Percentiles rank a stretch among this genome's conserved stretches.
phyloP scores from a whole-genome alignment of 1,140 invertebrate genomes.

The Hycleus phaleratus region DNA sequence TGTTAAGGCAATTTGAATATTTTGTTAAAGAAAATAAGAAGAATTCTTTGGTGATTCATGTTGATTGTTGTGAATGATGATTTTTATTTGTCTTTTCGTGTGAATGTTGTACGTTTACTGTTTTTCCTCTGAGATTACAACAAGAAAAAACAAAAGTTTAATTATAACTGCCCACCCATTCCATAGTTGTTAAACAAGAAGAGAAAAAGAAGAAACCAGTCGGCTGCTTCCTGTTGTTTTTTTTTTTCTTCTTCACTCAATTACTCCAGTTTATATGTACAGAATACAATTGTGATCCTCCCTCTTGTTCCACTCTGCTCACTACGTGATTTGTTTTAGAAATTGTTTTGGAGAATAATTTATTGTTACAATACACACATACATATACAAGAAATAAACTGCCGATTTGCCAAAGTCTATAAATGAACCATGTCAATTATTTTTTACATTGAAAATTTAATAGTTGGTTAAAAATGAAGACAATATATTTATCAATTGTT shows the following conservation, averaged over 20 bases:
- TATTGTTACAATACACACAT: neutral
- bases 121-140: no score
- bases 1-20: neutral
- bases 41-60: no score
- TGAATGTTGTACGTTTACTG: no score
- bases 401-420: conserved; percentile 19
- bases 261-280: neutral
- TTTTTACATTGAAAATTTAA: conserved; percentile 10
- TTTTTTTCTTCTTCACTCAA: neutral
- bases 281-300: conserved; percentile 9
- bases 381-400: conserved; percentile 4
- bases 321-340: neutral
- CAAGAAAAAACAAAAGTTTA: neutral
- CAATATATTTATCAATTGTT: conserved; percentile 18
- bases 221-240: conserved; percentile 3
- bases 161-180: conserved; percentile 16
- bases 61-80: no score
- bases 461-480: conserved; percentile 8
- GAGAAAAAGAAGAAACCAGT: neutral
- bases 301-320: neutral
- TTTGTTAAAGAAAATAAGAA: neutral
- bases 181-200: conserved; percentile 9
- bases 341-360: neutral
- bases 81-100: no score
- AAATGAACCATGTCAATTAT: conserved; percentile 16